Base-by-base conservation (phyloP, 2,888 invertebrate species). In the Rhorus exstirpatorius region DNA sequence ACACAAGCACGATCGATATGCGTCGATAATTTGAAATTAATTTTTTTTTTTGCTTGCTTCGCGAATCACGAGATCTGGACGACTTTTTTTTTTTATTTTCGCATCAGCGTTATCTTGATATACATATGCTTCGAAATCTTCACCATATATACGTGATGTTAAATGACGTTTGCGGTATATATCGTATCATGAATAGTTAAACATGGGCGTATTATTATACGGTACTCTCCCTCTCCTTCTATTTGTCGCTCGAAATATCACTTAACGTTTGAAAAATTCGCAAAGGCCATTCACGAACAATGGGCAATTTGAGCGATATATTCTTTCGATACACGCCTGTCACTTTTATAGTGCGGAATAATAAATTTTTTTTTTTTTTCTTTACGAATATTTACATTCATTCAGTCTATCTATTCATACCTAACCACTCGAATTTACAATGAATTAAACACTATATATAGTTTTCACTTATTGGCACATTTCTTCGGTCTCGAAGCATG, bases 301-400 rank as follows among this genome's bases (percentile, higher is more conserved):
- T 60, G 14, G 63, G 55, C 63, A 58, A 71, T 55, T 79, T 49
- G 77, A 74, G 53, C 61, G 72, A 61, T 70, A 70, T 53, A 75
- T 55, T 68, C 53, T 78, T 44, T 41, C 63, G 61, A 67, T 76
- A 58, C 12, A 58, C 55, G 75, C 63, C 61, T 58, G 55, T 76
- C 19, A 55, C 75, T 53, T 51, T 58, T 44, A 19, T 38, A 51
- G 65, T 75, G 65, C 71, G 58, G 44, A 75, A 74, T 79, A 76
- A 85, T 67, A 83, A 81, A 81, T 72, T 72, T 65, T 41, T 55
- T 77, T 46, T 63, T 74, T 38, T 74, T 53, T 38, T 63, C 76
- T 75, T 82, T 70, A 60, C 76, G 70, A 84, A 41, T 85, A 85
- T 85, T 81, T 85, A 84, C 85, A 85, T 79, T 84, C 38, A 85